A percentile compares a stretch with the other conserved stretches of the same genome.
phyloP scores from a whole-genome alignment of 2,888 invertebrate genomes.

The Oxycera nigricornis region DNA sequence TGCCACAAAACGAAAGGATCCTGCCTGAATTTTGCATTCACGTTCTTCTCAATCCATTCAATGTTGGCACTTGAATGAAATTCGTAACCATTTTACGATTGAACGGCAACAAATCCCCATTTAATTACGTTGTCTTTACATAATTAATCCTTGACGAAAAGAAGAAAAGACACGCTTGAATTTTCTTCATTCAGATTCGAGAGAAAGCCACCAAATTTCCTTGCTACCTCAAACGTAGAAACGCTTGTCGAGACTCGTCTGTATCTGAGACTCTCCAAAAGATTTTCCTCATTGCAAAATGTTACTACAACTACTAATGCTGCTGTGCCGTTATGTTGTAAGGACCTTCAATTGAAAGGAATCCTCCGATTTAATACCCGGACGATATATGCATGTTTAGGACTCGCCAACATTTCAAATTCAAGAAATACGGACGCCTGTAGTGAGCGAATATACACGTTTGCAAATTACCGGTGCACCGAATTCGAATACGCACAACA shows the following conservation, averaged over 20 bases:
- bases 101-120: conserved; percentile 35
- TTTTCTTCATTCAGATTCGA: not conserved
- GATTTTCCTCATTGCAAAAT: no score
- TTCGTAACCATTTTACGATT: conserved; percentile 33
- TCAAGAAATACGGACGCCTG: not conserved
- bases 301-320: no score
- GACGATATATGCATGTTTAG: not conserved
- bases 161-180: conserved; percentile 13
- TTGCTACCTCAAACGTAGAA: not conserved
- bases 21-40: not conserved
- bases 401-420: not conserved
- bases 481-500: conserved; percentile 14
- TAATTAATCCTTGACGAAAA: conserved; percentile 38
- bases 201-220: not conserved
- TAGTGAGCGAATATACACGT: not conserved
- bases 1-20: not conserved
- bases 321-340: not conserved
- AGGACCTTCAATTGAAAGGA: conserved; percentile 9
- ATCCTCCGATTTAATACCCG: no score
- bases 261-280: not conserved
- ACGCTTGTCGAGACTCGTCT: not conserved
- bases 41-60: not conserved
- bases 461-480: conserved; percentile 39
- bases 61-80: not conserved
- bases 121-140: conserved; percentile 40